phyloP scores from a whole-genome alignment of 1,140 invertebrate genomes.

The Aphelenchoides fujianensis region DNA sequence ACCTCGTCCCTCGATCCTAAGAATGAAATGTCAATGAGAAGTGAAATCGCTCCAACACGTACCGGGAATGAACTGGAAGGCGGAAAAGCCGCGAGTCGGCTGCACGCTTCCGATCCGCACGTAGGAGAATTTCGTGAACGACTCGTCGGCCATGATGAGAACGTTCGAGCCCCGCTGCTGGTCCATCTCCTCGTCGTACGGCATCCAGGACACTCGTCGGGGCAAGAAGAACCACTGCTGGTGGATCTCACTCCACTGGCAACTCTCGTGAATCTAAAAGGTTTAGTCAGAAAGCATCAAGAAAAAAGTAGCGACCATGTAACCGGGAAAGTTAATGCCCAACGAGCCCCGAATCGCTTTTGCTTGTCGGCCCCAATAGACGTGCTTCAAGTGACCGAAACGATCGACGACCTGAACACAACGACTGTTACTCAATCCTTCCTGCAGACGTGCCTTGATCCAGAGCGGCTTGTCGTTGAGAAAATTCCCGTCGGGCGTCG shows the following conservation, averaged over 20 bases:
- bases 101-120: slow-evolving; percentile 23
- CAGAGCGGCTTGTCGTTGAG: slow-evolving; percentile 34
- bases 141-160: slow-evolving; percentile 36
- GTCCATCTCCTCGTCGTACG: slow-evolving; percentile 83
- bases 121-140: slow-evolving; percentile 23
- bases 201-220: slow-evolving; percentile 73
- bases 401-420: slow-evolving; percentile 17
- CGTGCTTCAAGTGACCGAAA: slow-evolving; percentile 24
- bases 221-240: slow-evolving; percentile 89
- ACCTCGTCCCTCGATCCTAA: slow-evolving; percentile 33
- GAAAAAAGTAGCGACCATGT: no score
- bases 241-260: slow-evolving; percentile 77
- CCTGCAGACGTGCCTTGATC: slow-evolving; percentile 26
- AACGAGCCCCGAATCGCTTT: neutral
- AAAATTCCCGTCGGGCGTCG: slow-evolving; percentile 15
- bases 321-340: slow-evolving; percentile 68
- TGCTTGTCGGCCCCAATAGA: slow-evolving; percentile 26
- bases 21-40: slow-evolving; percentile 21
- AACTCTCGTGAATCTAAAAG: slow-evolving; percentile 94
- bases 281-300: no score
- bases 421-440: neutral
- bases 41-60: slow-evolving; percentile 21
- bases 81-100: slow-evolving; percentile 28
- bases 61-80: slow-evolving; percentile 35
- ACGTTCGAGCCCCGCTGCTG: slow-evolving; percentile 68